Conservation (phyloP, 2,888 invertebrate species). For the Cheilosia grossa region DNA sequence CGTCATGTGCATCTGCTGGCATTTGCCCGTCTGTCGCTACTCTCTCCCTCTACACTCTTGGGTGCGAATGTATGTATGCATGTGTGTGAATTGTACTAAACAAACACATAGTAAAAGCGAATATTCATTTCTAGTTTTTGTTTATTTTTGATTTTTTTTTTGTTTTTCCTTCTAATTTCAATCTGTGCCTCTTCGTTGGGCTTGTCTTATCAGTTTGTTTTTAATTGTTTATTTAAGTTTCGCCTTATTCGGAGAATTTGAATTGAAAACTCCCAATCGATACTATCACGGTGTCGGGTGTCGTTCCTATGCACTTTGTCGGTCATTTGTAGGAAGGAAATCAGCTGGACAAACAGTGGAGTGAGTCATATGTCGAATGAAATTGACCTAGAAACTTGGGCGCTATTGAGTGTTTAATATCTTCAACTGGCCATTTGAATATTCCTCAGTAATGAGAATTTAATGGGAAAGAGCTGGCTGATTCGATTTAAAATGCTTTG, state of each 20-base stretch:
- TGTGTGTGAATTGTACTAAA: not conserved
- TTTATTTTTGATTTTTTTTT: not conserved
- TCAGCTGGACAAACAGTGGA: no score
- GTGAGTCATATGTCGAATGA: no score
- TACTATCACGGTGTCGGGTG: not conserved
- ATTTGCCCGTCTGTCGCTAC: not conserved
- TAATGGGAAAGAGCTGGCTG: no score
- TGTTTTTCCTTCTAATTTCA: not conserved
- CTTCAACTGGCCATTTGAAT: no score
- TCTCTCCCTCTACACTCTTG: not conserved
- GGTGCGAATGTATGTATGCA: not conserved
- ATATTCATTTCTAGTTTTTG: conserved; percentile 32
- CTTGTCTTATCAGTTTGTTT: conserved; percentile 10
- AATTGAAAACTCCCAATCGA: conserved; percentile 3
- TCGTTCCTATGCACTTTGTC: not conserved
- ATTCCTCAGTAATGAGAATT: no score
- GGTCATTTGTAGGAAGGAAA: not conserved
- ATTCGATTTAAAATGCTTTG: no score
- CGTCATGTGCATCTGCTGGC: conserved; percentile 9
- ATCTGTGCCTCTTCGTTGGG: conserved; percentile 2
- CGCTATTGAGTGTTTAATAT: no score
- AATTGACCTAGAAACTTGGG: no score
- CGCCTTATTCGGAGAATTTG: not conserved
- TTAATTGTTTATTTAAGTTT: conserved; percentile 22
- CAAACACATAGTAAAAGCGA: conserved; percentile 14